Evolutionary conservation across 2,888 invertebrate genomes (phyloP).

Genomic region (Chorisops tibialis): DNA sequence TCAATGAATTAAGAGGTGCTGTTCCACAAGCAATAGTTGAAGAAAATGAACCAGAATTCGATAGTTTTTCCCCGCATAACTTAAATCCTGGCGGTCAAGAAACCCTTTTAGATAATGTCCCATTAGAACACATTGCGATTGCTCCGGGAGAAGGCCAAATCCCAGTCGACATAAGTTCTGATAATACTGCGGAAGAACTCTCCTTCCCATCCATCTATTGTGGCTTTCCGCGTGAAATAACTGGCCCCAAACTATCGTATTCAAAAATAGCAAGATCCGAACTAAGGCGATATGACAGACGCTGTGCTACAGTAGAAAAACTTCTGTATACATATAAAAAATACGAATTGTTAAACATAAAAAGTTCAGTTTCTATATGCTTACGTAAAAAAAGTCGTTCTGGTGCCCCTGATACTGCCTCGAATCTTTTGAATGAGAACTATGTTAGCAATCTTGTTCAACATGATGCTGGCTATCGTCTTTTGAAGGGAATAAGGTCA

Average conservation of each 20-base stretch:
- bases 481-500: constrained; percentile 33
- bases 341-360: background rate
- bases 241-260: background rate
- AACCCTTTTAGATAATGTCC: constrained; percentile 32
- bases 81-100: constrained; percentile 33
- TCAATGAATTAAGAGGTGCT: no score
- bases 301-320: background rate
- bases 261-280: constrained; percentile 10
- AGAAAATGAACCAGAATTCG: no score
- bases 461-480: constrained; percentile 32
- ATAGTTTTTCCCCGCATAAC: no score
- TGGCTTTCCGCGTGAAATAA: constrained; percentile 13
- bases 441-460: constrained; percentile 33
- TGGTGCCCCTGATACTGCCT: constrained; percentile 26
- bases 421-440: constrained; percentile 30
- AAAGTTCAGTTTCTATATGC: constrained; percentile 25
- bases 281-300: background rate
- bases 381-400: constrained; percentile 36
- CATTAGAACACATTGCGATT: constrained; percentile 26
- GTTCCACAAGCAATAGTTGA: no score
- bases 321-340: background rate
- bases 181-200: constrained; percentile 29
- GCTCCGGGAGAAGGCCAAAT: constrained; percentile 35
- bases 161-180: constrained; percentile 25
- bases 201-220: constrained; percentile 34